These are phyloP conservation scores for Hybognathus amarus DNA, from an alignment of 2,797 vertebrate genomes.

Conservation along the genomic window DNA sequence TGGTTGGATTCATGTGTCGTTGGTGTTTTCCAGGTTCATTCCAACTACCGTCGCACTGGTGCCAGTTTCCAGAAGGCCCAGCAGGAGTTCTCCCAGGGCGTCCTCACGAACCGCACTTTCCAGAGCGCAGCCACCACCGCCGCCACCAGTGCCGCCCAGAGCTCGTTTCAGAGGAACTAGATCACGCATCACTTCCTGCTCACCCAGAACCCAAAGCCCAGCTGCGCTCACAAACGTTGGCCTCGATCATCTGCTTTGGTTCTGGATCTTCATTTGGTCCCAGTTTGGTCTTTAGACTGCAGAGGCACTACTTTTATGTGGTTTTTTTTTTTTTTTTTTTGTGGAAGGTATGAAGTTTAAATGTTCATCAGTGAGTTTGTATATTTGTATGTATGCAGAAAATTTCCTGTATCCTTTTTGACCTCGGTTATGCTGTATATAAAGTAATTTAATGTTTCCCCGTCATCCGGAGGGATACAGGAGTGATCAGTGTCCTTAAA, in stretches of 20 bases:
- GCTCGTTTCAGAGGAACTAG: conserved; percentile 81
- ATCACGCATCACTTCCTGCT: not conserved
- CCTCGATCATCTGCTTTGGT: not conserved
- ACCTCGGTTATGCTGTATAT: conserved; percentile 42
- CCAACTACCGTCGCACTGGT: conserved; percentile 89
- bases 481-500: not conserved
- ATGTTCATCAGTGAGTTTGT: conserved; percentile 45
- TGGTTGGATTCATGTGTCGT: not conserved
- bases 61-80: conserved; percentile 98
- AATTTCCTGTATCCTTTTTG: not conserved
- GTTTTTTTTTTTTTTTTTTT: not conserved
- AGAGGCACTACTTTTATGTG: conserved; percentile 31
- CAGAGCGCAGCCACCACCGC: conserved; percentile 78
- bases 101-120: conserved; percentile 88
- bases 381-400: conserved; percentile 50
- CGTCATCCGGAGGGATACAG: conserved; percentile 3
- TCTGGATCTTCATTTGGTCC: conserved; percentile 12
- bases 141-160: conserved; percentile 84
- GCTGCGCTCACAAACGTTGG: not conserved
- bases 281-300: conserved; percentile 11
- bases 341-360: conserved; percentile 47
- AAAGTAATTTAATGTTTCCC: conserved; percentile 50
- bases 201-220: conserved; percentile 2
- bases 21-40: conserved; percentile 84
- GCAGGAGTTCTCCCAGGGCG: conserved; percentile 96